Base-by-base conservation (phyloP, 2,113 vertebrate species). In the Thinocorus orbignyianus region DNA sequence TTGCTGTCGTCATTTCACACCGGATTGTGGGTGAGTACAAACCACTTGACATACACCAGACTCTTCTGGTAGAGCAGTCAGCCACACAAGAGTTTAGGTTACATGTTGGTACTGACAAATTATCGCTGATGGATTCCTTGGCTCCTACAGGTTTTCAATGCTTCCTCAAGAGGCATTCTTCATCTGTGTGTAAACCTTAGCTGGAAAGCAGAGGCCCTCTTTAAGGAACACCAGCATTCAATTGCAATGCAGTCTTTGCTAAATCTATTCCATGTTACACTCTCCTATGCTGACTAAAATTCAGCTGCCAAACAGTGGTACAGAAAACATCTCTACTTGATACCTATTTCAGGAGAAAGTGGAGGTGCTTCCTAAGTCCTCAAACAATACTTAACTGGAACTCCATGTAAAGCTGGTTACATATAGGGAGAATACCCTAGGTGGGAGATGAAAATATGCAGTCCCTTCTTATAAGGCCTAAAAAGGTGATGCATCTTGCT, bases 81-180 rank as follows among this genome's bases (percentile, higher is more conserved):
- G 78, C 46, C 9, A 1, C 2, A 1, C 49, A 73, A 54, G 51
- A 88, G 52, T 91, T 94, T 79, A 94, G 69, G 51, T 84, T 93
- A 91, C 30, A 25, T 6, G n/a, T 23, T 93, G 65, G 80, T 84
- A 90, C 76, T 61, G 82, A 91, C 66, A 91, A 93, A 94, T 69
- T 39, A 87, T 42, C 10, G 2, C 41, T 82, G 62, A 86, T 57
- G 86, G 72, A 95, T 79, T 93, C 82, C 76, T 95, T 81, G 83
- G 88, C 79, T 74, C 92, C 88, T 49, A 58, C 13, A 94, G 54
- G 74, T 95, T 93, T 93, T 77, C 81, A 96, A 16, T 0, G 0
- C 54, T 90, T 82, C 58, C 54, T 26, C 55, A 79, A 26, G 54
- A 90, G 58, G 41, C 84, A 73, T 90, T 94, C 68, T 54, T 91